These are phyloP conservation scores for Ichneumoninae sp. DNA, from an alignment of 2,888 invertebrate genomes.

Conservation along the genomic window DNA sequence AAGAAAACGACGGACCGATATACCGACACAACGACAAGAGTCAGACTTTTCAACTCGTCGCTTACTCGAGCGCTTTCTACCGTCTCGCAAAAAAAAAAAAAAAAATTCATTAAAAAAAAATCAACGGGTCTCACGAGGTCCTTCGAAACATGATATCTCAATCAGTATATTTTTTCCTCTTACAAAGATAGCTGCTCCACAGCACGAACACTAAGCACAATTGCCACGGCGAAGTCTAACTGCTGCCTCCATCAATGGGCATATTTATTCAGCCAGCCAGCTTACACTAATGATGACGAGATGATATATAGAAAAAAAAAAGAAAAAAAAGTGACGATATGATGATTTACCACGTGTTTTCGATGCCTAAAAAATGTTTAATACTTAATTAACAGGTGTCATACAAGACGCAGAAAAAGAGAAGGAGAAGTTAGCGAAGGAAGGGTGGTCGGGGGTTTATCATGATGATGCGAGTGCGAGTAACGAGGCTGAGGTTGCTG, in stretches of 20 bases:
- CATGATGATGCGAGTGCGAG: constrained; percentile 82
- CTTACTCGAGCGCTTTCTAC: constrained; percentile 9
- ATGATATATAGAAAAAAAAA: constrained; percentile 52
- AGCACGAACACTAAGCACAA: constrained; percentile 82
- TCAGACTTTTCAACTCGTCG: constrained; percentile 13
- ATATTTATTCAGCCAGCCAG: constrained; percentile 81
- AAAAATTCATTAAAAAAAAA: not conserved
- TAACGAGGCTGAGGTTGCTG: constrained; percentile 81
- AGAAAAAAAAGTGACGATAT: constrained; percentile 68
- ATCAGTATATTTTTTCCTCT: constrained; percentile 7
- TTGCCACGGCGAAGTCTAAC: constrained; percentile 81
- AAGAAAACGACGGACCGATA: constrained; percentile 21
- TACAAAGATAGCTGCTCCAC: constrained; percentile 82
- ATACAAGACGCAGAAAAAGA: constrained; percentile 84
- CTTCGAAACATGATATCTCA: not conserved
- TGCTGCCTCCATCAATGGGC: constrained; percentile 81
- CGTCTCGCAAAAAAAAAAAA: not conserved
- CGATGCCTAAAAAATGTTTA: constrained; percentile 83
- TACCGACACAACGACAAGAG: not conserved
- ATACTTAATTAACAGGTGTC: constrained; percentile 85
- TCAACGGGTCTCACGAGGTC: not conserved
- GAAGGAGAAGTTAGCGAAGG: constrained; percentile 84
- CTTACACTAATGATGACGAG: constrained; percentile 83
- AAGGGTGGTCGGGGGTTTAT: constrained; percentile 84
- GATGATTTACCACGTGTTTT: constrained; percentile 74